Evolutionary conservation across 2,113 vertebrate genomes (phyloP).

Genomic region (Osmerus eperlanus): DNA sequence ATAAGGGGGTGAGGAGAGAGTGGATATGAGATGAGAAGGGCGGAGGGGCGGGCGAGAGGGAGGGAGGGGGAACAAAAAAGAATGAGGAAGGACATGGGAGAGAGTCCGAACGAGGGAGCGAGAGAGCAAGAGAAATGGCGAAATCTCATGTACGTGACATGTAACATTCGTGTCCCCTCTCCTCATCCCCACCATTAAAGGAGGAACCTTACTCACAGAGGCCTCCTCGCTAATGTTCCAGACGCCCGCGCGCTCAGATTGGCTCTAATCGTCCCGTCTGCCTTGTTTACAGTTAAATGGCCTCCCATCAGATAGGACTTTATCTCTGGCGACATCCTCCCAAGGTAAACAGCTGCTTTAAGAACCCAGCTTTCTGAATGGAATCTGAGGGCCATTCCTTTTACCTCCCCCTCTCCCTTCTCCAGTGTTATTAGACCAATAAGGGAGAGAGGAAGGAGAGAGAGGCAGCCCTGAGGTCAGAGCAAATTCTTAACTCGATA

Average conservation of each 20-base stretch:
- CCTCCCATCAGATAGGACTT: constrained; percentile 77
- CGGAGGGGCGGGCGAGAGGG: not conserved
- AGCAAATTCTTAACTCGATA: constrained; percentile 65
- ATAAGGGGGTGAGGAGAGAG: constrained; percentile 42
- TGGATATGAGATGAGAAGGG: constrained; percentile 31
- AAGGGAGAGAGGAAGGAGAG: constrained; percentile 45
- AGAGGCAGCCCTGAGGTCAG: constrained; percentile 55
- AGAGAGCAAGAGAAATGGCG: not conserved
- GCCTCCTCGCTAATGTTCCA: constrained; percentile 41
- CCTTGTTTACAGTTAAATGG: constrained; percentile 78
- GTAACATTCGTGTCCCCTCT: not conserved
- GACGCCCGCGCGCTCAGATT: constrained; percentile 46
- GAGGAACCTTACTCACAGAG: constrained; percentile 21
- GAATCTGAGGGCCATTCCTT: constrained; percentile 49
- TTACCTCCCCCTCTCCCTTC: constrained; percentile 22
- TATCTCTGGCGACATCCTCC: constrained; percentile 69
- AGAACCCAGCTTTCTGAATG: constrained; percentile 53
- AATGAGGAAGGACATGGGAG: not conserved
- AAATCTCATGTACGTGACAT: constrained; percentile 9
- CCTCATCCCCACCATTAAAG: not conserved
- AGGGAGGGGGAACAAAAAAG: not conserved
- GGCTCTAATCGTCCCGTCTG: constrained; percentile 66
- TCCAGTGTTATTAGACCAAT: constrained; percentile 64
- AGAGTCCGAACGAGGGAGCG: constrained; percentile 5
- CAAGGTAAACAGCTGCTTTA: constrained; percentile 71